These are phyloP conservation scores for Cheilosia scutellata DNA, from an alignment of 2,888 invertebrate genomes.

Conservation along the genomic window DNA sequence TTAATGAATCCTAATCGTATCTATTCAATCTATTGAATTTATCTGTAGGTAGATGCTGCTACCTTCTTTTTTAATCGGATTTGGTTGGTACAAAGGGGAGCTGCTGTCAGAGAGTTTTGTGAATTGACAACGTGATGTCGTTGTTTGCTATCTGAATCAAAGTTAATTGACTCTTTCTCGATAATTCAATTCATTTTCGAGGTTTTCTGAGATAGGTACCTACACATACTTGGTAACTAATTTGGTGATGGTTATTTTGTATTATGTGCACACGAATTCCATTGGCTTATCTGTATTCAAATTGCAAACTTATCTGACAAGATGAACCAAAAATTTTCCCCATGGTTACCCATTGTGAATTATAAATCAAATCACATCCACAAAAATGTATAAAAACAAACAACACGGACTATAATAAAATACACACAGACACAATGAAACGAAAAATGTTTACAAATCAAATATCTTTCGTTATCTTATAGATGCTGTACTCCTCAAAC, in stretches of 20 bases:
- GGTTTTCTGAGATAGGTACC: not conserved
- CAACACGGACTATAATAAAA: conserved; percentile 11
- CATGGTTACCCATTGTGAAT: conserved; percentile 38
- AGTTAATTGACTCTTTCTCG: conserved; percentile 70
- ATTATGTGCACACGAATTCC: not conserved
- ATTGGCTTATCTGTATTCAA: conserved; percentile 36
- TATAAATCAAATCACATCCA: conserved; percentile 43
- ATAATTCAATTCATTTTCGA: conserved; percentile 58
- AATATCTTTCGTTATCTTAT: conserved; percentile 34
- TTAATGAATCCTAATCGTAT: conserved; percentile 72
- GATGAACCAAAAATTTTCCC: conserved; percentile 35
- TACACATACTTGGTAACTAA: not conserved
- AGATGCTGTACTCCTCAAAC: conserved; percentile 13
- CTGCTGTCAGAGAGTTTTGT: conserved; percentile 33
- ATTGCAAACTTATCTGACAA: conserved; percentile 45
- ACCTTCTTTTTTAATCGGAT: conserved; percentile 69
- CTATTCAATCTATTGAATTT: conserved; percentile 68
- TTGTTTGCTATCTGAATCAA: conserved; percentile 45
- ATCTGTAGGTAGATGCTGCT: conserved; percentile 56
- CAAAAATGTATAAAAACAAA: conserved; percentile 4
- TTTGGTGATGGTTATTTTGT: no score
- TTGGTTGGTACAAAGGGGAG: conserved; percentile 8
- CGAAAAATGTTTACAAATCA: conserved; percentile 45
- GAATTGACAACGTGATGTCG: conserved; percentile 62
- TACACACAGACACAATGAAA: not conserved